Evolutionary conservation across 2,113 vertebrate genomes (phyloP), one percentile per base, ranked within the genome.

Genomic region (Serilophus lunatus): DNA sequence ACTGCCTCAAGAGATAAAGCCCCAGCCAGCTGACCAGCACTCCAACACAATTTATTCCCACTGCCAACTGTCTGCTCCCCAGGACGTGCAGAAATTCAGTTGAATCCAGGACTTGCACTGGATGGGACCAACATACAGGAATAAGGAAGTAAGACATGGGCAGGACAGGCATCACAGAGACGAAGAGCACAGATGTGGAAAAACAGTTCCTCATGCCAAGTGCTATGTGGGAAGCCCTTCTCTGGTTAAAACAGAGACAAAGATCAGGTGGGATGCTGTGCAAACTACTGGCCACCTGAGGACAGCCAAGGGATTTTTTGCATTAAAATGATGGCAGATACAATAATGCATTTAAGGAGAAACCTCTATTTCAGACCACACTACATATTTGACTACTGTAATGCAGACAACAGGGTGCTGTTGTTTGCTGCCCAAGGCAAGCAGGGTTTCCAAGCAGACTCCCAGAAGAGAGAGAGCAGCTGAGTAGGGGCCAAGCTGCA

Each of bases 401-500:
- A 33, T 1, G 12, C 25, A 59, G 35, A 38, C 23, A n/a, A 83
- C 42, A 53, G 53, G 0, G 0, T 7, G n/a, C n/a, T 31, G 1
- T 5, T 70, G 35, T 38, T 2, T 65, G 63, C 79, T 65, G 56
- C 84, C 49, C 33, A 38, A 54, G 57, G 51, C 44, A 42, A 63
- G 56, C 69, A 75, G 50, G n/a, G 45, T 36, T 70, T 57, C 49
- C 3, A 3, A 54, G 69, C 29, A 65, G 53, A 49, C 20, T 25
- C 64, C 61, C 36, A 68, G 25, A 28, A 49, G 10, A 64, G 10
- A 64, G 18, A 35, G 12, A 42, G 47, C 18, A 89, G 54, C 35
- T 24, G 24, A 82, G 40, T 0, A 36, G 45, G 22, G 61, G 36
- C 44, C 70, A 51, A 42, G 49, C 40, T 35, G 28, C 53, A 53